A percentile compares a stretch with the other conserved stretches of the same genome.
Conservation (phyloP, 2,113 vertebrate species). For the Aegypius monachus region DNA sequence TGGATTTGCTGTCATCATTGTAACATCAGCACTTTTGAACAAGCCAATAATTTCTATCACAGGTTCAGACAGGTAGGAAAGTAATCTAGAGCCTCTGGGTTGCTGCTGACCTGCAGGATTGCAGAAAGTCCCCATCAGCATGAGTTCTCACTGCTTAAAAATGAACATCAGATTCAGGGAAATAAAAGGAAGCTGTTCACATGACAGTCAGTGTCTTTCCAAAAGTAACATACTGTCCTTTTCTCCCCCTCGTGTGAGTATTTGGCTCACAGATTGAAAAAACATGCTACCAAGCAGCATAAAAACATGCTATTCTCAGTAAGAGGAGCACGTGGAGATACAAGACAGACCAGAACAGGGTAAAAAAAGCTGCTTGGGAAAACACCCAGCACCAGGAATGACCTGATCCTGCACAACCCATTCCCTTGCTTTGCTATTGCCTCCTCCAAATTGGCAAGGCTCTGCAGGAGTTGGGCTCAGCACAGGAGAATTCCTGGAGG, state of each 20-base stretch:
- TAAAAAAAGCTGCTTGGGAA: neutral
- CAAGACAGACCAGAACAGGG: neutral
- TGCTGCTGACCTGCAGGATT: neutral
- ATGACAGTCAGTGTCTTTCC: neutral
- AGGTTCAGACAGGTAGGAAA: accelerated
- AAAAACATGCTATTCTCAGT: accelerated
- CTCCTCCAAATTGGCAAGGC: neutral
- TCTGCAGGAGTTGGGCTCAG: neutral
- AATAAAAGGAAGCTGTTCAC: neutral
- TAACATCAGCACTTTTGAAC: no score
- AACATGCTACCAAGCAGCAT: accelerated
- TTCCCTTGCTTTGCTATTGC: neutral
- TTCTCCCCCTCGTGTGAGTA: accelerated
- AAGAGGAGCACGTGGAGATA: neutral
- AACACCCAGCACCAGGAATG: neutral
- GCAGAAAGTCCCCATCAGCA: neutral
- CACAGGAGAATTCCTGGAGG: neutral
- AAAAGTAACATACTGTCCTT: accelerated
- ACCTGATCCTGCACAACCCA: neutral
- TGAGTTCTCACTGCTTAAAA: neutral
- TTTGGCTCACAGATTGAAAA: neutral
- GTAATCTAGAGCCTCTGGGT: neutral
- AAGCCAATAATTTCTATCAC: neutral
- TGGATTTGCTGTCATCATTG: neutral
- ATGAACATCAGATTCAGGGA: neutral